Conservation (phyloP, 1,140 invertebrate genomes). For the Triops longicaudatus region DNA sequence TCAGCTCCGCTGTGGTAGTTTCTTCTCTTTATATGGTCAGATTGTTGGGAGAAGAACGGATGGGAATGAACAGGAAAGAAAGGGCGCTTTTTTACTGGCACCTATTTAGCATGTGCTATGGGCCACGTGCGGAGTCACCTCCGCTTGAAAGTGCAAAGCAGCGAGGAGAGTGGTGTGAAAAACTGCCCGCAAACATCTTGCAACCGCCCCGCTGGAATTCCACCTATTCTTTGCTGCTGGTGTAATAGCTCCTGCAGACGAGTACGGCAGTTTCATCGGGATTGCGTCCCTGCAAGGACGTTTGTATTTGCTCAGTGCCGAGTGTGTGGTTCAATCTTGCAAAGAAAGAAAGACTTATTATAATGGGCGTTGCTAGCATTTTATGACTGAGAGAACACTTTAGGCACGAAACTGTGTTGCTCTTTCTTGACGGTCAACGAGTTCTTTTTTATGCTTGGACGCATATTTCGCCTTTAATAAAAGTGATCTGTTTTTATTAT, state of each 20-base stretch:
- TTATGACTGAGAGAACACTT: background rate
- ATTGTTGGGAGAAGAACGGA: slow-evolving; percentile 2
- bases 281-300: slow-evolving; percentile 10
- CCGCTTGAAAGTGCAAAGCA: slow-evolving; percentile 1
- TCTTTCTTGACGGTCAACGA: background rate
- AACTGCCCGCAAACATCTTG: slow-evolving; percentile 2
- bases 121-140: slow-evolving; percentile 3
- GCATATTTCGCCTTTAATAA: background rate
- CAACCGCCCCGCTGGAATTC: slow-evolving; percentile 10
- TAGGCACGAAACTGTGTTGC: background rate
- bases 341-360: background rate
- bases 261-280: background rate
- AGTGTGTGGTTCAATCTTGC: background rate
- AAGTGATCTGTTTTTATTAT: background rate
- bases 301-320: slow-evolving; percentile 1
- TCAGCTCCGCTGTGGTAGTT: background rate
- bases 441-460: background rate
- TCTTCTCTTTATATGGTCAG: slow-evolving; percentile 1
- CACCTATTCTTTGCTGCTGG: background rate
- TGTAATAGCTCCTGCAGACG: background rate
- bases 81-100: background rate
- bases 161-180: background rate
- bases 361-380: background rate
- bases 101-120: slow-evolving; percentile 12
- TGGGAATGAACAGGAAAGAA: background rate